These are phyloP conservation scores for Drosophila peninsularis DNA, from an alignment of 2,888 invertebrate genomes.

Conservation along the genomic window DNA sequence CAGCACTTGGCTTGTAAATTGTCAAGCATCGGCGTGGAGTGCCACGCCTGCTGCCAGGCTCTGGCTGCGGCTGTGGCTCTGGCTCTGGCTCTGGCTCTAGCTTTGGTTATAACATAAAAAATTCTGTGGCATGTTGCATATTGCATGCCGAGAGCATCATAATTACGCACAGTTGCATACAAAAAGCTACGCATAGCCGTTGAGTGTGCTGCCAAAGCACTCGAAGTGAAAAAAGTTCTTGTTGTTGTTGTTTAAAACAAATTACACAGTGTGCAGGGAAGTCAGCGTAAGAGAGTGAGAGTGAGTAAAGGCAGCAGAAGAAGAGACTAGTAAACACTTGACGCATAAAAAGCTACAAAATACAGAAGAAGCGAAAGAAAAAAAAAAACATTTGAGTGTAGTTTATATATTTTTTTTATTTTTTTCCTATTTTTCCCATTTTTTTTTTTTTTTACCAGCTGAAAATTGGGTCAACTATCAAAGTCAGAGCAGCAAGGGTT, in stretches of 20 bases:
- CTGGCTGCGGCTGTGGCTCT: neutral
- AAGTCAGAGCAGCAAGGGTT: conserved; percentile 76
- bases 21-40: conserved; percentile 70
- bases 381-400: conserved; percentile 50
- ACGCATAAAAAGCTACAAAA: conserved; percentile 53
- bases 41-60: conserved; percentile 34
- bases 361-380: conserved; percentile 35
- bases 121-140: conserved; percentile 62
- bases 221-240: conserved; percentile 41
- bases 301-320: neutral
- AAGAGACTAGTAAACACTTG: conserved; percentile 50
- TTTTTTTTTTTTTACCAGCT: conserved; percentile 61
- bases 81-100: neutral
- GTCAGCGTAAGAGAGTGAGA: neutral
- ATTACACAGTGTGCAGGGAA: conserved; percentile 52
- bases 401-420: conserved; percentile 33
- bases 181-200: conserved; percentile 32
- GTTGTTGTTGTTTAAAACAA: conserved; percentile 66
- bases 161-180: conserved; percentile 72
- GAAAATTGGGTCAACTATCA: conserved; percentile 78
- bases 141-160: conserved; percentile 55
- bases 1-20: conserved; percentile 43
- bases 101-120: conserved; percentile 51
- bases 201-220: conserved; percentile 54
- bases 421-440: conserved; percentile 41